phyloP scores from a whole-genome alignment of 2,113 vertebrate genomes.

The Chaetorhynchus papuensis region DNA sequence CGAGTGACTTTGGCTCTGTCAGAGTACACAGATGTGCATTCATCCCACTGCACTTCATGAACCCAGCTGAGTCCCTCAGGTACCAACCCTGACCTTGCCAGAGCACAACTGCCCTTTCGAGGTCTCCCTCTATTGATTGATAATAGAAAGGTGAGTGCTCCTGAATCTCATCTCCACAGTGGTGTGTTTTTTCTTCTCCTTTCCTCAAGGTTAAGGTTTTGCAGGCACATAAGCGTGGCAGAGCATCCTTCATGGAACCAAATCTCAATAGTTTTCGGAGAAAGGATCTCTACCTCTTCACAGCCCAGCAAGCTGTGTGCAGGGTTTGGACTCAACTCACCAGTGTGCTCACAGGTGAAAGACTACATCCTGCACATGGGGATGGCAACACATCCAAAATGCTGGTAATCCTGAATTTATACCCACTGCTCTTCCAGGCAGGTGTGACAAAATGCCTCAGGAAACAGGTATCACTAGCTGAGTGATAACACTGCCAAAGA shows the following conservation, averaged over 20 bases:
- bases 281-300: neutral
- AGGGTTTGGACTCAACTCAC: neutral
- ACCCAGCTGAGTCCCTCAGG: neutral
- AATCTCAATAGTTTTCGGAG: neutral
- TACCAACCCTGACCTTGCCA: neutral
- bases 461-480: neutral
- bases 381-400: neutral
- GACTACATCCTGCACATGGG: neutral
- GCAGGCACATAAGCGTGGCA: neutral
- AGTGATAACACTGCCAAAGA: neutral
- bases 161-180: neutral
- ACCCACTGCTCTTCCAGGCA: neutral
- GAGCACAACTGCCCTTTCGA: neutral
- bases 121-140: fast-evolving
- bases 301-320: neutral
- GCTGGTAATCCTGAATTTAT: neutral
- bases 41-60: neutral
- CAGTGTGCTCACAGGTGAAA: neutral
- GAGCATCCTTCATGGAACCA: neutral
- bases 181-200: neutral
- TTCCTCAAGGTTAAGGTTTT: neutral
- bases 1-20: neutral
- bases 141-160: neutral
- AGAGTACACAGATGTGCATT: neutral
- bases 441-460: neutral